These are phyloP conservation scores for Falcaria lacertinaria DNA, from an alignment of 2,888 invertebrate genomes.

Conservation along the genomic window DNA sequence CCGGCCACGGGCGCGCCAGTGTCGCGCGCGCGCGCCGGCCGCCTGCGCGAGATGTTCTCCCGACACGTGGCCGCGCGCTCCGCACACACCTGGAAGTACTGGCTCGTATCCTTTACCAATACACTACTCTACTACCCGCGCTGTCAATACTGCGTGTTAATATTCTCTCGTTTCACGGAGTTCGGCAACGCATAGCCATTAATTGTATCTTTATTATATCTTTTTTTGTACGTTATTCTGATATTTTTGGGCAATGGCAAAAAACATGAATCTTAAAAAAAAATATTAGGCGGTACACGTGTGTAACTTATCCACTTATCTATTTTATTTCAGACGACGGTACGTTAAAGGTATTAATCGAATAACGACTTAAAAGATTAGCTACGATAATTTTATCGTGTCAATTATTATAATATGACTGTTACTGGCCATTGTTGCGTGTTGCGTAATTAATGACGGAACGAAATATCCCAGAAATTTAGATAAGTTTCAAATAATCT, in stretches of 20 bases:
- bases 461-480: too few relatives aligned
- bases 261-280: too few relatives aligned
- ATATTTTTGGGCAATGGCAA: too few relatives aligned
- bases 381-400: too few relatives aligned
- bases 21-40: conserved; percentile 91
- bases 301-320: not conserved
- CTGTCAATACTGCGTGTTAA: too few relatives aligned
- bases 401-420: not conserved
- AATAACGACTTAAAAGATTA: not conserved
- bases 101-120: conserved; percentile 92
- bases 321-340: not conserved
- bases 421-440: not conserved
- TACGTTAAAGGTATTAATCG: not conserved
- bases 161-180: too few relatives aligned
- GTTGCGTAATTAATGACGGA: too few relatives aligned
- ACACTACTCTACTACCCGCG: not conserved
- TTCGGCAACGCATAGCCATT: too few relatives aligned
- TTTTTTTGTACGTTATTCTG: too few relatives aligned
- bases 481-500: too few relatives aligned
- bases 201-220: too few relatives aligned
- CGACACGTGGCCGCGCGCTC: conserved; percentile 93
- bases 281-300: too few relatives aligned
- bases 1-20: conserved; percentile 98
- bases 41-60: conserved; percentile 96
- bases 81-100: conserved; percentile 97